These are phyloP conservation scores for Emmelina monodactyla DNA, from an alignment of 2,888 invertebrate genomes.

Conservation along the genomic window DNA sequence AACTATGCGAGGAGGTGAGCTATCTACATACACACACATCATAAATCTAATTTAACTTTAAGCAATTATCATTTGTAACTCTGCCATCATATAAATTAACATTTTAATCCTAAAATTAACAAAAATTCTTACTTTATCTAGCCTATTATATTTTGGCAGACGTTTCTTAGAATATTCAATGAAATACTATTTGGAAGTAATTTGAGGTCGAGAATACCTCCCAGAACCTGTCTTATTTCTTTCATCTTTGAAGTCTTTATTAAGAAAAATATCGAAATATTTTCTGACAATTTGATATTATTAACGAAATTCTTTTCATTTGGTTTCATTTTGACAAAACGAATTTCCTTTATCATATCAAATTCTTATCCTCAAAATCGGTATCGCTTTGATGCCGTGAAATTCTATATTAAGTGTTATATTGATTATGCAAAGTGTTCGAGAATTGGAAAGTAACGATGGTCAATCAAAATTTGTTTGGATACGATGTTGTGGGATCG, in stretches of 20 bases:
- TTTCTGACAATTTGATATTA: constrained; percentile 29
- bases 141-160: constrained; percentile 1
- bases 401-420: constrained; percentile 16
- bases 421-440: too few relatives aligned
- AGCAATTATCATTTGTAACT: background rate
- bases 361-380: constrained; percentile 20
- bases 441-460: too few relatives aligned
- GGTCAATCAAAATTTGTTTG: too few relatives aligned
- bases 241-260: background rate
- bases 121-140: background rate
- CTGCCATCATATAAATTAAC: background rate
- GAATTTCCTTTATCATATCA: constrained; percentile 26
- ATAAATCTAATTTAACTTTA: constrained; percentile 6
- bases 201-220: constrained; percentile 39
- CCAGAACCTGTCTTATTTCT: constrained; percentile 16
- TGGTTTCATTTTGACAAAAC: background rate
- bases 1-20: constrained; percentile 91
- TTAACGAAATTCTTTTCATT: constrained; percentile 17
- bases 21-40: constrained; percentile 7
- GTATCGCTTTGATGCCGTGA: constrained; percentile 14
- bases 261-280: background rate
- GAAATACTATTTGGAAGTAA: constrained; percentile 11
- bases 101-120: background rate
- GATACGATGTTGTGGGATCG: too few relatives aligned
- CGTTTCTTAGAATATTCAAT: constrained; percentile 4